phyloP scores from a whole-genome alignment of 2,113 vertebrate genomes.

The Suricata suricatta region DNA sequence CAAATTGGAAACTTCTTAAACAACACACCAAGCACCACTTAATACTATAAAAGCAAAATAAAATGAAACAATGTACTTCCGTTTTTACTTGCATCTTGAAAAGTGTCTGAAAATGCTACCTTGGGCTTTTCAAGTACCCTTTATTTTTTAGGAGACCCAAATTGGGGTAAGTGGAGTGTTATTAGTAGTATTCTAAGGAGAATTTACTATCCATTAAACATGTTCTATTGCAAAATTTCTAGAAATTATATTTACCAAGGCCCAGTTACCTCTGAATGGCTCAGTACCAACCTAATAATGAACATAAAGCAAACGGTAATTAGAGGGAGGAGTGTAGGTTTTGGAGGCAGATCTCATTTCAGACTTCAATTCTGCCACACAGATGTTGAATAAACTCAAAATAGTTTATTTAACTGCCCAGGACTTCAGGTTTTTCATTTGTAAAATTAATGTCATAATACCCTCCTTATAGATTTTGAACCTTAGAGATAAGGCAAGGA shows the following conservation, averaged over 20 bases:
- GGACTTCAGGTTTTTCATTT: slow-evolving; percentile 21
- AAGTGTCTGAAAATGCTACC: background rate
- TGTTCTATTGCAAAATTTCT: background rate
- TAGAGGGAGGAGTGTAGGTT: background rate
- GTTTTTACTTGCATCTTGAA: slow-evolving; percentile 4
- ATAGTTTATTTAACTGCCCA: background rate
- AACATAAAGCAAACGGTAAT: background rate
- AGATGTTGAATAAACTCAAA: background rate
- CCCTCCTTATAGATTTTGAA: background rate
- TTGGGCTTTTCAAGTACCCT: background rate
- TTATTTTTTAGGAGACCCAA: background rate
- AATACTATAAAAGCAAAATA: background rate
- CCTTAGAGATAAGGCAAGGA: background rate
- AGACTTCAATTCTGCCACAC: background rate
- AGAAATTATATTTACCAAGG: background rate
- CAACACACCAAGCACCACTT: background rate
- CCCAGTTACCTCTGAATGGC: background rate
- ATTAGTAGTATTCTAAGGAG: background rate
- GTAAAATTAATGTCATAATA: background rate
- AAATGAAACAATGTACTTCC: background rate
- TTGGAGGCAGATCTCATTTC: background rate
- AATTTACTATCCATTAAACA: background rate
- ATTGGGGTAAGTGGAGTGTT: background rate
- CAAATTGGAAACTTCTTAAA: slow-evolving; percentile 35
- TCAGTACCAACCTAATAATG: background rate